Base-by-base conservation (phyloP, 2,888 invertebrate species). In the Apodemia hepburni region DNA sequence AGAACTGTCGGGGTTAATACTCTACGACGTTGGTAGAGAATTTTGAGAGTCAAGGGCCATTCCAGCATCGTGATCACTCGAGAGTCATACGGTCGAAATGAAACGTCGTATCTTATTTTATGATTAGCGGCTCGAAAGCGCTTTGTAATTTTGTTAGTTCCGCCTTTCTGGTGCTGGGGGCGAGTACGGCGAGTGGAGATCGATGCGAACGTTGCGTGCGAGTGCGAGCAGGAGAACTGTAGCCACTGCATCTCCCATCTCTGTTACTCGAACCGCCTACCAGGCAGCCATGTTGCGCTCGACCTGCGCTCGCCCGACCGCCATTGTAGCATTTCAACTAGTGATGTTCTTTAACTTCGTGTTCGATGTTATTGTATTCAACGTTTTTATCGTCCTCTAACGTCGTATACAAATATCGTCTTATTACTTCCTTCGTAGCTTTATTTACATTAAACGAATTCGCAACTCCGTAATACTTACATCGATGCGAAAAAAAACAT, bases 101-200 rank as follows among this genome's bases (percentile, higher is more conserved):
- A 90, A 91, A 91, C 91, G 91, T 90, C 91, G 91, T 91, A 90
- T 91, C 91, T 91, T 91, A 91, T 91, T 90, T 90, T 90, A 90
- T 91, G 91, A 91, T 91, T 91, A 91, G 91, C 90, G 91, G 91
- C 91, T 88, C 88, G 90, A 90, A 89, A 90, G 90, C 90, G 89
- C 91, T 90, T 87, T 89, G 91, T 91, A 90, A 91, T 91, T 90
- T 90, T 90, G 91, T 91, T 91, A 90, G 91, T 91, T 91, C 91
- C 91, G 91, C 91, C 91, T 90, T 91, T 91, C 89, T 90, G 91
- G 89, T 89, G 90, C 91, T 89, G 88, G 90, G 88, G 90, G 89
- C 90, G 88, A 89, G 82, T 82, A 81, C 87, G 78, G 82, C 81
- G 87, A 87, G 86, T 85, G 81, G 87, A 89, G 91, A 91, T 91